These are phyloP conservation scores for Todiramphus saurophagus DNA, from an alignment of 2,113 vertebrate species.

Conservation along the genomic window DNA sequence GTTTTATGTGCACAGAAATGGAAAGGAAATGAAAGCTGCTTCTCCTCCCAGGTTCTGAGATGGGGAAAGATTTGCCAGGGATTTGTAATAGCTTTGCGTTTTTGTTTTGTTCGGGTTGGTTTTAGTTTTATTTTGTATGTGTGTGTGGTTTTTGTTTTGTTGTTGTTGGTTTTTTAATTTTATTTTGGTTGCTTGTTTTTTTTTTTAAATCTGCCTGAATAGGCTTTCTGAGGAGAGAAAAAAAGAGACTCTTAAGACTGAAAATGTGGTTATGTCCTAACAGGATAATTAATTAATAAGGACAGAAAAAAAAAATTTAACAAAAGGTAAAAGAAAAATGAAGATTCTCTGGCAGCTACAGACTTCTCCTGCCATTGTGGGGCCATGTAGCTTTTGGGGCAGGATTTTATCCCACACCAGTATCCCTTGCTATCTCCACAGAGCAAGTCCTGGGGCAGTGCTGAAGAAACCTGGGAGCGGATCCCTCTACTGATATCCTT, in stretches of 20 bases:
- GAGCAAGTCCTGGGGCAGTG: not conserved
- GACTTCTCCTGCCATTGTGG: not conserved
- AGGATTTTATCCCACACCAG: not conserved
- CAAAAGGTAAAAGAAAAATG: not conserved
- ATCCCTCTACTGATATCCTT: not conserved
- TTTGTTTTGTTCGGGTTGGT: not conserved
- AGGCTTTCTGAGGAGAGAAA: conserved; percentile 10
- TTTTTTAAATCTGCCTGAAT: not conserved
- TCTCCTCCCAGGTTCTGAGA: conserved; percentile 1
- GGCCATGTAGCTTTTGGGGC: not conserved
- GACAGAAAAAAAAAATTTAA: not conserved
- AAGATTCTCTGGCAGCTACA: not conserved
- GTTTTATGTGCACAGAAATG: not conserved
- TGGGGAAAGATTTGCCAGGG: not conserved
- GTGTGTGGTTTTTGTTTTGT: too few relatives aligned
- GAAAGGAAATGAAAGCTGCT: conserved; percentile 30
- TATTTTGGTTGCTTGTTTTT: not conserved
- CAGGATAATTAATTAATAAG: not conserved
- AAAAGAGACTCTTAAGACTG: not conserved
- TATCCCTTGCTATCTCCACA: not conserved
- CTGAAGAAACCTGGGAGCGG: not conserved
- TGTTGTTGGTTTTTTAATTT: too few relatives aligned
- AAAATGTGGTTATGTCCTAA: not conserved
- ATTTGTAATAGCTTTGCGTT: not conserved
- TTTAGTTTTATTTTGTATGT: too few relatives aligned